phyloP scores from a whole-genome alignment of 2,797 vertebrate species.

The Natrix natrix region DNA sequence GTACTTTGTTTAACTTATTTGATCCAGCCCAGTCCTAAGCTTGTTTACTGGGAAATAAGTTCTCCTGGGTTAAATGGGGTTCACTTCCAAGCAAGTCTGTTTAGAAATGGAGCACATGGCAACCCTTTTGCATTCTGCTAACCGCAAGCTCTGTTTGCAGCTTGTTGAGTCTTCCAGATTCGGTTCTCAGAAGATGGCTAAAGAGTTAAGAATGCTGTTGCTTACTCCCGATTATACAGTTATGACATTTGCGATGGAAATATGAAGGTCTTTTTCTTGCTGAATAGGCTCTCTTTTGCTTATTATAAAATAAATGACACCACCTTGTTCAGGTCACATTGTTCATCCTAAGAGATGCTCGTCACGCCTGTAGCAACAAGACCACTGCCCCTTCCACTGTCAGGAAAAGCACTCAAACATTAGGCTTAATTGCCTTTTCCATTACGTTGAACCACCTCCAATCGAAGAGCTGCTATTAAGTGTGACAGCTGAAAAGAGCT shows the following conservation, averaged over 20 bases:
- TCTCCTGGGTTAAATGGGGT: not conserved
- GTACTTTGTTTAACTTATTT: not conserved
- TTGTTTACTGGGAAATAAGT: not conserved
- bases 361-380: conserved; percentile 41
- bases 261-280: conserved; percentile 6
- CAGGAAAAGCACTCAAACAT: conserved; percentile 44
- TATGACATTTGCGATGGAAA: not conserved
- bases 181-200: conserved; percentile 8
- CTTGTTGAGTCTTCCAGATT: not conserved
- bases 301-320: conserved; percentile 14
- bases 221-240: not conserved
- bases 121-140: not conserved
- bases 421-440: conserved; percentile 45
- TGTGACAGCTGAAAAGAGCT: conserved; percentile 20
- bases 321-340: conserved; percentile 30
- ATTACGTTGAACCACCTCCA: conserved; percentile 23
- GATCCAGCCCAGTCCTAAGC: not conserved
- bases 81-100: not conserved
- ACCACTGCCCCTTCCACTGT: conserved; percentile 14
- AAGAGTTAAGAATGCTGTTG: not conserved
- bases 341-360: conserved; percentile 40
- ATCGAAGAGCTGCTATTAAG: conserved; percentile 40
- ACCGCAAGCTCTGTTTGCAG: not conserved
- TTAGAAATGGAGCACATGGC: not conserved
- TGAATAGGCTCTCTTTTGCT: conserved; percentile 5